Base-by-base conservation (phyloP, 2,797 vertebrate genomes). In the Cyclopterus lumpus region DNA sequence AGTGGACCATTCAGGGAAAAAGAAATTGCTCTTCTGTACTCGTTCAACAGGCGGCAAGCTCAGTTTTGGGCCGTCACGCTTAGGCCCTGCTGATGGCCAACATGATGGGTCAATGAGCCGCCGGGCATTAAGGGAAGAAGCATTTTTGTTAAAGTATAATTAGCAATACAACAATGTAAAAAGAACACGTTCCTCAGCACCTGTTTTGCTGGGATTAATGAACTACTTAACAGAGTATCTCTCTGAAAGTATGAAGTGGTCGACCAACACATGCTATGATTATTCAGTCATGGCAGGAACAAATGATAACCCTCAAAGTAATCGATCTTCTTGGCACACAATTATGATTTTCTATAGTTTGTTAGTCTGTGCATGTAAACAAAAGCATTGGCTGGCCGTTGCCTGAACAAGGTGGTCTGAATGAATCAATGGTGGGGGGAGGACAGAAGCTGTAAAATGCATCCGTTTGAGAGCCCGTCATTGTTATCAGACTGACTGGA, bases 41-140 rank as follows among this genome's bases (percentile, higher is more conserved):
- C 58, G 42, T 77, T 90, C 90, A 92, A 89, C 81, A 89, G 83
- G 87, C 84, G 18, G 84, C 71, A 64, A 73, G 60, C 73, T 83
- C 63, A 49, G 72, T 80, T n/a, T 82, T 73, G 65, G 71, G 40
- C 34, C 44, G 67, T 81, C 79, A 71, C 20, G 51, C 81, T 82
- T 51, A 32, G 51, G 63, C 67, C 22, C 44, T 18, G 70, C 71
- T 81, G 73, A 82, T 73, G 59, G 74, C 61, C 74, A 15, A 36
- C 73, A 60, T 36, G 77, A 82, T 48, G 71, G 70, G 68, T 49
- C 70, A 66, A 67, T n/a, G 54, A 73, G 73, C 58, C 1, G 5
- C 74, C 55, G 28, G 49, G 18, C 62, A n/a, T 49, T 22, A 18
- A 28, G n/a, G 28, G 63, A 64, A 42, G 40, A 44, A 28, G 3